Conservation (phyloP, 2,113 vertebrate genomes). For the Prolemur simus region DNA sequence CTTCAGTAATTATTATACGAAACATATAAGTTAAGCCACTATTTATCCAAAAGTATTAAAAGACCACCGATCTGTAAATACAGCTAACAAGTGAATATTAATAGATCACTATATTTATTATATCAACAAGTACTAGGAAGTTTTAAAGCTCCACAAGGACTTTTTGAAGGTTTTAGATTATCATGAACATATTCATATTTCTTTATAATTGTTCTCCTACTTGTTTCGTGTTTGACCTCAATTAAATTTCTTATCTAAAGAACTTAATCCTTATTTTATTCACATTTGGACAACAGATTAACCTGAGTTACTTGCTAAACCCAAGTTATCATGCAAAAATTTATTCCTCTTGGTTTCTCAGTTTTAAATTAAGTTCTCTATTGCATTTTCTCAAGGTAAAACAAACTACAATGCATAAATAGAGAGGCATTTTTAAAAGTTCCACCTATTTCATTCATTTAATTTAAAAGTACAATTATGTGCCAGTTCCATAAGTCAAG, state of each 20-base stretch:
- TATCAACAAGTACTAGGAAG: neutral
- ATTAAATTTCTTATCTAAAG: constrained; percentile 1
- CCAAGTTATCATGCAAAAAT: neutral
- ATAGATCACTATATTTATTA: neutral
- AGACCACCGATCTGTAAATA: neutral
- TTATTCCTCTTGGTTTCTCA: constrained; percentile 44
- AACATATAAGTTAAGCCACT: neutral
- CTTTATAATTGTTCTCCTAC: neutral
- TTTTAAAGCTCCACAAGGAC: neutral
- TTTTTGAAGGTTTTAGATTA: constrained; percentile 1
- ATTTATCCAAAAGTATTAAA: constrained; percentile 2
- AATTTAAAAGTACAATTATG: neutral
- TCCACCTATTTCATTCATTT: neutral
- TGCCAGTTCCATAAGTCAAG: neutral
- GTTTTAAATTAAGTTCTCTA: constrained; percentile 13
- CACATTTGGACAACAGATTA: constrained; percentile 18
- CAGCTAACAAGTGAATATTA: neutral
- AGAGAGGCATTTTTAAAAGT: neutral
- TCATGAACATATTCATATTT: neutral
- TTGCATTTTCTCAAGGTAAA: constrained; percentile 28
- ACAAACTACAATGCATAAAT: neutral
- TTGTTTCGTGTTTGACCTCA: neutral
- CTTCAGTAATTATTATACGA: constrained; percentile 34
- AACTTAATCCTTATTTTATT: neutral
- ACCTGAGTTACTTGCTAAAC: constrained; percentile 7